Conservation (phyloP, 1,140 invertebrate genomes). For the Lamellibrachia luymesi region DNA sequence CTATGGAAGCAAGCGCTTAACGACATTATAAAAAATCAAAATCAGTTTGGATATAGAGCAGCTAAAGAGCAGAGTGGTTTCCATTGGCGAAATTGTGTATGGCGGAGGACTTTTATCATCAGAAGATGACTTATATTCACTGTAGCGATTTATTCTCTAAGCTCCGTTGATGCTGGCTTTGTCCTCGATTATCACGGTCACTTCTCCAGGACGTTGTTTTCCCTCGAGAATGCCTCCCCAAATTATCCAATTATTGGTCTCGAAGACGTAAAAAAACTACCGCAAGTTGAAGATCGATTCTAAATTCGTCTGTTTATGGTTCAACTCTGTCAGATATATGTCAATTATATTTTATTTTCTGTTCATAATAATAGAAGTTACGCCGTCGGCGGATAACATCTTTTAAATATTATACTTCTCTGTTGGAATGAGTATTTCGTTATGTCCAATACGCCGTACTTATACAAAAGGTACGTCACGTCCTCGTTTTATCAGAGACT, state of each 20-base stretch:
- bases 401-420: too few species aligned
- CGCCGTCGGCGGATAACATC: too few species aligned
- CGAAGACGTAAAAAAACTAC: not conserved
- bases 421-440: too few species aligned
- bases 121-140: not conserved
- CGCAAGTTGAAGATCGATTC: not conserved
- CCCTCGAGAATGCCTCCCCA: not conserved
- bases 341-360: too few species aligned
- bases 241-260: not conserved
- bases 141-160: not conserved
- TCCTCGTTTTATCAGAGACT: too few species aligned
- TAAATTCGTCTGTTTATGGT: too few species aligned
- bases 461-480: too few species aligned
- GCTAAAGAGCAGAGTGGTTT: not conserved
- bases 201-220: not conserved
- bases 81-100: not conserved
- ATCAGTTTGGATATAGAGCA: not conserved
- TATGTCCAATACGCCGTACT: too few species aligned
- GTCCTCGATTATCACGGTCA: not conserved
- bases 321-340: too few species aligned
- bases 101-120: not conserved
- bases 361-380: too few species aligned
- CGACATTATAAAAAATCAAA: not conserved
- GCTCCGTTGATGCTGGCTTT: not conserved
- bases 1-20: not conserved